Evolutionary conservation across 2,888 invertebrate genomes (phyloP).

Genomic region (Mycalesis mineus): DNA sequence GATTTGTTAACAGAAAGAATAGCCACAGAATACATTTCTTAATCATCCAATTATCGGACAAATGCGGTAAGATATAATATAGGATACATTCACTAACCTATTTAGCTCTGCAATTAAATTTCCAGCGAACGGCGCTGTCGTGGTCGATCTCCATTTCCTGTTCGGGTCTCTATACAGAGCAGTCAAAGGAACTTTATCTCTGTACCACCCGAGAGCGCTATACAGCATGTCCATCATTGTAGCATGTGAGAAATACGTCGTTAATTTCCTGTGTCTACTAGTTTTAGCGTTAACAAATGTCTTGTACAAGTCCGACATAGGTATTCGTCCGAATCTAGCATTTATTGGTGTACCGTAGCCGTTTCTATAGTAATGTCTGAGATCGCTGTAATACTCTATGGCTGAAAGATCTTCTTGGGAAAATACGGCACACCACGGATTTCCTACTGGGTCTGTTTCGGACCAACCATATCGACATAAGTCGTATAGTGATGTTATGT

Average conservation of each 20-base stretch:
- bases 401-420: slow-evolving; percentile 83
- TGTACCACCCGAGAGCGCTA: slow-evolving; percentile 81
- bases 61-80: not conserved
- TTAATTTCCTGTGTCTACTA: slow-evolving; percentile 66
- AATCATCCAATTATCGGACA: no score
- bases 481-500: slow-evolving; percentile 84
- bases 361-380: slow-evolving; percentile 82
- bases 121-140: slow-evolving; percentile 81
- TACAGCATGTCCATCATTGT: slow-evolving; percentile 80
- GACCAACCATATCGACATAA: slow-evolving; percentile 88
- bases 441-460: slow-evolving; percentile 61
- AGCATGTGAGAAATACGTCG: slow-evolving; percentile 83
- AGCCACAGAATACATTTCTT: no score
- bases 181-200: slow-evolving; percentile 78
- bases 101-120: slow-evolving; percentile 86
- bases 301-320: slow-evolving; percentile 81
- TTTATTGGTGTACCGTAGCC: slow-evolving; percentile 71
- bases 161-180: slow-evolving; percentile 77
- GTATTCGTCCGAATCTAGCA: slow-evolving; percentile 81
- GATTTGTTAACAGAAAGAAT: no score
- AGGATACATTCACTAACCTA: slow-evolving; percentile 64
- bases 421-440: slow-evolving; percentile 88
- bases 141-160: slow-evolving; percentile 83
- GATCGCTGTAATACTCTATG: slow-evolving; percentile 86
- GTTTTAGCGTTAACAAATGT: slow-evolving; percentile 64